Conservation (phyloP, 2,113 vertebrate species). For the Chrysochloris asiatica region DNA sequence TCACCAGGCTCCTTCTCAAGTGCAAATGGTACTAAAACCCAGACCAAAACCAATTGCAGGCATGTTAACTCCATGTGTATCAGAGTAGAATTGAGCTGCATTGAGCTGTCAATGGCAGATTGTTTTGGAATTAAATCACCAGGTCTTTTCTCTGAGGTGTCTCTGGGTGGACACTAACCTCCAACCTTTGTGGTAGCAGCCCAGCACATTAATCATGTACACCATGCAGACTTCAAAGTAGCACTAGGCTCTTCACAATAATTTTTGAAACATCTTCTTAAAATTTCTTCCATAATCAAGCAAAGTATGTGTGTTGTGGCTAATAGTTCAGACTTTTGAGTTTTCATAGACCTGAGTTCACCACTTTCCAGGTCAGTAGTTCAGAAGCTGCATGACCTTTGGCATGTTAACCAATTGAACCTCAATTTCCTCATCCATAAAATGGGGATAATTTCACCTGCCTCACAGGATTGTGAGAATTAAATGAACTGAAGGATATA, state of each 20-base stretch:
- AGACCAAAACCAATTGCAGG: neutral
- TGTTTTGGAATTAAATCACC: neutral
- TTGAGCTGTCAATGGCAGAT: neutral
- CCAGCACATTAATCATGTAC: neutral
- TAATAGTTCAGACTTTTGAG: neutral
- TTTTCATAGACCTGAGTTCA: neutral
- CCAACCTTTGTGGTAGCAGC: neutral
- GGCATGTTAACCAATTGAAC: neutral
- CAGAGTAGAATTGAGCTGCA: neutral
- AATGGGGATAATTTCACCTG: constrained; percentile 50
- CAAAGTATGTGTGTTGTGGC: neutral
- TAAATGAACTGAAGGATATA: neutral
- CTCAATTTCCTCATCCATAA: constrained; percentile 15
- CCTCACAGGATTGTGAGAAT: neutral
- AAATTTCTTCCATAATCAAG: neutral
- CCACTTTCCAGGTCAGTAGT: neutral
- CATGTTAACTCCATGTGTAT: neutral
- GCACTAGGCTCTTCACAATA: neutral
- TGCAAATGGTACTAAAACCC: neutral
- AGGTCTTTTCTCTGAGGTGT: neutral
- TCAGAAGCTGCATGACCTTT: neutral
- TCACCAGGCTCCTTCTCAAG: too few species aligned
- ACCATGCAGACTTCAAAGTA: neutral
- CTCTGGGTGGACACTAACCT: neutral
- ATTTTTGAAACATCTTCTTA: neutral